Evolutionary conservation across 2,797 vertebrate genomes (phyloP), one percentile per base, ranked within the genome.

Genomic region (Oryzias sinensis): DNA sequence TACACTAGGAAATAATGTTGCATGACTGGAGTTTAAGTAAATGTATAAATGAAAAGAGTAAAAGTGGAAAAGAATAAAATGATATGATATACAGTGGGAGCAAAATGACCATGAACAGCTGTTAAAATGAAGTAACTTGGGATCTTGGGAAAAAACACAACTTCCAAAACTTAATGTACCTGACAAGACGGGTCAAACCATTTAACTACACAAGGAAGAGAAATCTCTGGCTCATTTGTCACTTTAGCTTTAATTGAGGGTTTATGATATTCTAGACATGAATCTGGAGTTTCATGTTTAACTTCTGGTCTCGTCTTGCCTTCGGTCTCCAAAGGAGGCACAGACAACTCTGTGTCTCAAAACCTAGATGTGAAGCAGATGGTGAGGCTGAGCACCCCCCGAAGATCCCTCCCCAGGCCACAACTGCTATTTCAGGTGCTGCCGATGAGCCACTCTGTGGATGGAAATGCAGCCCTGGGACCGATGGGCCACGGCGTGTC

Each of bases 351-450:
- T 14, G 2, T 56, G 49, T 55, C 71, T 62, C 66, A 65, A 49
- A 72, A 74, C 56, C 59, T 47, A 75, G 69, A 74, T 83, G 33
- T 70, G 59, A 76, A 80, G 71, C 83, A 84, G 80, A 87, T 85
- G 88, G 82, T 22, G 56, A 70, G 76, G 64, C 74, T 13, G 55
- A 62, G 66, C 53, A 62, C 27, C 64, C 63, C 76, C 78, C 54
- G 53, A 58, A 66, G 25, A 20, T 75, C 66, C 52, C 65, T 81
- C 67, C 80, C 53, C 58, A 64, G 70, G 67, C 75, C 59, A 79
- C 65, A 47, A 76, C 70, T 74, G 75, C 86, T 89, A 81, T 87
- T 88, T 88, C 80, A 89, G 85, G 85, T 85, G 68, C 59, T 47
- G 57, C 77, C 72, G 85, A 83, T 81, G 85, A 87, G 76, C 68